Evolutionary conservation across 2,888 invertebrate species (phyloP), one percentile per base, ranked within the genome.

Genomic region (Erebia ligea): DNA sequence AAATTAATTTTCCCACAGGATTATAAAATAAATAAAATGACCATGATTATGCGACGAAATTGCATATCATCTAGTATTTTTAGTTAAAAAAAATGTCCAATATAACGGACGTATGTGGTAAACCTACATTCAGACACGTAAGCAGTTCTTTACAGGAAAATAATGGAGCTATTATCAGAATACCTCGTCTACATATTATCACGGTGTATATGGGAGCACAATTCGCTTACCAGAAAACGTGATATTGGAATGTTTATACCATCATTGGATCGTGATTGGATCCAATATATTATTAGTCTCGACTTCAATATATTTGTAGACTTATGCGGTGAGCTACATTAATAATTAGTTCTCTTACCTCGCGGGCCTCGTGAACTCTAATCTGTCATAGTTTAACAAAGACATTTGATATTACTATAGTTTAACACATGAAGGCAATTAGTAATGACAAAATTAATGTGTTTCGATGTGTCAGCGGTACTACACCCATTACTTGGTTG

Each of bases 61-160:
- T 3, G 21, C 21, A 21, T 21, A 21, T 1, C 2, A 21, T 21
- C 1, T 21, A 21, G 21, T 21, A 21, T 21, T 21, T 21, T 1
- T 21, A 21, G 1, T 21, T 21, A 1, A 1, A 21, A 21, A 21
- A 21, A 1, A 21, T 21, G 21, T 21, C 21, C 21, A 21, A 25
- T 25, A 17, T 8, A 2, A 2, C 5, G 25, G 15, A 5, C 2
- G n/a, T 10, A 52, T 19, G n/a, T 66, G 56, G 56, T 57, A 4
- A 66, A 15, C 56, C 56, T 67, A 63, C 64, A 64, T 34, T 42
- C 67, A 67, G 69, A 67, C 45, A 70, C 34, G 50, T 71, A 50
- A 67, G 59, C 67, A 73, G 71, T 73, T 71, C 71, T 71, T 73
- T 73, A 62, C 70, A 72, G 71, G 73, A 59, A 75, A 75, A 75